Evolutionary conservation across 2,797 vertebrate species (phyloP).

Genomic region (Craterocephalus amniculus): DNA sequence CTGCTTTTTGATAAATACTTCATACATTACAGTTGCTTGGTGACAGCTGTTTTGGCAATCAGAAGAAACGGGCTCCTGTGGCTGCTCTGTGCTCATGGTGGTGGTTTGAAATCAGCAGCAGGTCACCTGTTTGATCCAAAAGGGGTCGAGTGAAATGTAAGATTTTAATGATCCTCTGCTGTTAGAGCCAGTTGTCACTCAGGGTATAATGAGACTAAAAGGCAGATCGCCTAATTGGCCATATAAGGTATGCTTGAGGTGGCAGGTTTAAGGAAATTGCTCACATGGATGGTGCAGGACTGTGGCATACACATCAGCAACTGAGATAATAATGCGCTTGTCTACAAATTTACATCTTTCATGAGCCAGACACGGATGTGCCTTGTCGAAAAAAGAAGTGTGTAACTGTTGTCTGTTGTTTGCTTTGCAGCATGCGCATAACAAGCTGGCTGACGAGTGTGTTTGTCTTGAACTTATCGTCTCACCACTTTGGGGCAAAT

Average conservation of each 20-base stretch:
- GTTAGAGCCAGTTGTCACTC: slow-evolving; percentile 32
- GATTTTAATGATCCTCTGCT: slow-evolving; percentile 42
- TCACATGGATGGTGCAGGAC: slow-evolving; percentile 1
- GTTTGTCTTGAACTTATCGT: slow-evolving; percentile 29
- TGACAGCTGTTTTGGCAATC: slow-evolving; percentile 15
- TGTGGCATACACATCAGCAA: slow-evolving; percentile 27
- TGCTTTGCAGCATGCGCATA: slow-evolving; percentile 42
- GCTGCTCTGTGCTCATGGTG: background rate
- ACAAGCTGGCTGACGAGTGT: slow-evolving; percentile 47
- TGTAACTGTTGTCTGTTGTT: slow-evolving; percentile 24
- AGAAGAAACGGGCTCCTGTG: background rate
- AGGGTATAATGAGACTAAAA: slow-evolving; percentile 58
- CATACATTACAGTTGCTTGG: background rate
- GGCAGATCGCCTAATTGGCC: slow-evolving; percentile 52
- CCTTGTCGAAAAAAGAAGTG: slow-evolving; percentile 15
- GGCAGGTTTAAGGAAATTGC: slow-evolving; percentile 11
- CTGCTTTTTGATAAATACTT: background rate
- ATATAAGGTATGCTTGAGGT: slow-evolving; percentile 23
- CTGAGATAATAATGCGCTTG: slow-evolving; percentile 26
- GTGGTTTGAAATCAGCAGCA: slow-evolving; percentile 33
- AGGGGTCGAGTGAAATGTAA: slow-evolving; percentile 49
- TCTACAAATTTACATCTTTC: slow-evolving; percentile 1
- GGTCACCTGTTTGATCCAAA: slow-evolving; percentile 21
- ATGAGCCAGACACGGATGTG: background rate
- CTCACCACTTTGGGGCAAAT: slow-evolving; percentile 51